Evolutionary conservation across 2,888 invertebrate genomes (phyloP), one percentile per base, ranked within the genome.

Genomic region (Amblyjoppa proteus): DNA sequence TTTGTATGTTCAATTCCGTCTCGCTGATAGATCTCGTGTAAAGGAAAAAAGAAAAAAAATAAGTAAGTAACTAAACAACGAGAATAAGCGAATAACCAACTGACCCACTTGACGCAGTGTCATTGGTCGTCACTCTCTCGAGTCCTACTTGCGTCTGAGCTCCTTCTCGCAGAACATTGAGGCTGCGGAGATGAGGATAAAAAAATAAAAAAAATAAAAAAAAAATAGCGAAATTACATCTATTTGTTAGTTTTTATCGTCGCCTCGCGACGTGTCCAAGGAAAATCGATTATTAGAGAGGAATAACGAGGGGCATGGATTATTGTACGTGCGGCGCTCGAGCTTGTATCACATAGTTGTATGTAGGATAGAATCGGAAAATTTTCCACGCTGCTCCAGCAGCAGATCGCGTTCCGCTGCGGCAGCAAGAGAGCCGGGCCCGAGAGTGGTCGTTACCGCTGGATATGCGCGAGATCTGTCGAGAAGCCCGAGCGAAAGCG

Each of bases 61-160:
- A 70, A 79, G 13, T 28, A 66, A 20, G 13, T 20, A 20, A 20
- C 79, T 73, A 66, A 80, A 85, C 83, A 83, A 85, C 64, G 83
- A 71, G 80, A 51, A 82, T 82, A 81, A 85, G 75, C 70, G 70
- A 75, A 75, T 83, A 85, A 85, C 85, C 85, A 74, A 83, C 85
- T 85, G 82, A 85, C 85, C 85, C 82, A 85, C 79, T 76, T 85
- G 68, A 78, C 1, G 76, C 16, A 38, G 75, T 20, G 71, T 79
- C 34, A 13, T 68, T 68, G 45, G 49, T 75, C 75, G 51, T 71
- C 78, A 71, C 78, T 78, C 83, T 79, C 78, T 68, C 79, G 73
- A 85, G 85, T 85, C 73, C 85, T 80, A 85, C 85, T 85, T 85
- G 64, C 71, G 71, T 51, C 28, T 56, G 49, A 74, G 56, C 70